A percentile compares a stretch with the other conserved stretches of the same genome.
Evolutionary conservation across 2,797 vertebrate species (phyloP).

Genomic region (Tangara arthus): DNA sequence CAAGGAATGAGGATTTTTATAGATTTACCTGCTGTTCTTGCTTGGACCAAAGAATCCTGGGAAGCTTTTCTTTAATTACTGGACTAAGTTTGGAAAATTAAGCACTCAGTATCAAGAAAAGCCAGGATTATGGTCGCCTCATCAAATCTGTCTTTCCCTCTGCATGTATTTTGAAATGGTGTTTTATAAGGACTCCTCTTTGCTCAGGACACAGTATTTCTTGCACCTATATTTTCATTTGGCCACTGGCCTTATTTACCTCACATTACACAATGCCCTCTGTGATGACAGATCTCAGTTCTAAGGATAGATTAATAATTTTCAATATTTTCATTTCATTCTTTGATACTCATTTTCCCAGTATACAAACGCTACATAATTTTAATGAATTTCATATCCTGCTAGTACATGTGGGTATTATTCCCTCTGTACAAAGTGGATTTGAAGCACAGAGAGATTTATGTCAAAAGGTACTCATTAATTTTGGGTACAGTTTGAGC

Average conservation of each 20-base stretch:
- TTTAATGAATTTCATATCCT: conserved; percentile 43
- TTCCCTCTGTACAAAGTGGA: background rate
- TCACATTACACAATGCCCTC: background rate
- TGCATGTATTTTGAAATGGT: background rate
- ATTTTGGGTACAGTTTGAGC: background rate
- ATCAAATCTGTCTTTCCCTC: background rate
- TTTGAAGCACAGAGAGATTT: background rate
- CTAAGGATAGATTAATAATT: background rate
- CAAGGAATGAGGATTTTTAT: background rate
- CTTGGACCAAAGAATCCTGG: background rate
- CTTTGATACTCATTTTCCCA: background rate
- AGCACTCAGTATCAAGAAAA: background rate
- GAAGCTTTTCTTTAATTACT: background rate
- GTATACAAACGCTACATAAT: conserved; percentile 1
- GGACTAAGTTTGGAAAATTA: background rate
- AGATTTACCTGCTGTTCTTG: background rate
- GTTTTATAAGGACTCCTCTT: background rate
- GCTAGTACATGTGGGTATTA: background rate
- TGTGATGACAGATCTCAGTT: background rate
- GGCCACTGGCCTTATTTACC: background rate
- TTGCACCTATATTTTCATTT: background rate
- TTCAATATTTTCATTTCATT: conserved; percentile 10
- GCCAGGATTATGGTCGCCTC: background rate
- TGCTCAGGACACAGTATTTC: background rate
- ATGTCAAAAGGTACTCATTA: conserved; percentile 7